phyloP scores from a whole-genome alignment of 92 coral and sea anemone genomes.

The Meandrina meandrites region DNA sequence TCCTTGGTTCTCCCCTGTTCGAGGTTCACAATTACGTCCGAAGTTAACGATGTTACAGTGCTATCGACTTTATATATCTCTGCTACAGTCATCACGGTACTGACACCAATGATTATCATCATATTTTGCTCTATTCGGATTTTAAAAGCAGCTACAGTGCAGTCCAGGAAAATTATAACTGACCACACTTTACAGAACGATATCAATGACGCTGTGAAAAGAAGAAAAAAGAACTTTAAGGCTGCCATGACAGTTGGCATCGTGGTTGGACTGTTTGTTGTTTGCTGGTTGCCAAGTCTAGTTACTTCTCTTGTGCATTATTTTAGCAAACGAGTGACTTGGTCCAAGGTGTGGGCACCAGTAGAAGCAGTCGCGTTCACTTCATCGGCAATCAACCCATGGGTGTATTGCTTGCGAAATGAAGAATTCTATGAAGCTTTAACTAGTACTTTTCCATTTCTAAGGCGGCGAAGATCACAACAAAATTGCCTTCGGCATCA shows the following conservation, averaged over 20 bases:
- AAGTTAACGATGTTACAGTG: neutral
- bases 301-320: neutral
- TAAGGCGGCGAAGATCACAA: neutral
- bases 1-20: constrained; percentile 7
- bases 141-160: neutral
- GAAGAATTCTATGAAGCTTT: neutral
- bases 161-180: neutral
- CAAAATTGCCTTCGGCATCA: neutral
- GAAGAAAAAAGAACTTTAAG: neutral
- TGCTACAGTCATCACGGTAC: neutral
- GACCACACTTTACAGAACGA: neutral
- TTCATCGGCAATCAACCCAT: neutral
- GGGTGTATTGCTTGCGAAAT: neutral
- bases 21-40: neutral
- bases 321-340: neutral
- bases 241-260: neutral
- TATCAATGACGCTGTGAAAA: neutral
- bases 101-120: neutral
- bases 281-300: constrained; percentile 7
- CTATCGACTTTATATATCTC: neutral
- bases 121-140: neutral
- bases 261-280: constrained; percentile 8
- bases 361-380: neutral
- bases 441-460: neutral
- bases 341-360: neutral